Percentiles rank a stretch among this genome's conserved stretches.
Conservation (phyloP, 2,113 vertebrate genomes). For the Indri indri region DNA sequence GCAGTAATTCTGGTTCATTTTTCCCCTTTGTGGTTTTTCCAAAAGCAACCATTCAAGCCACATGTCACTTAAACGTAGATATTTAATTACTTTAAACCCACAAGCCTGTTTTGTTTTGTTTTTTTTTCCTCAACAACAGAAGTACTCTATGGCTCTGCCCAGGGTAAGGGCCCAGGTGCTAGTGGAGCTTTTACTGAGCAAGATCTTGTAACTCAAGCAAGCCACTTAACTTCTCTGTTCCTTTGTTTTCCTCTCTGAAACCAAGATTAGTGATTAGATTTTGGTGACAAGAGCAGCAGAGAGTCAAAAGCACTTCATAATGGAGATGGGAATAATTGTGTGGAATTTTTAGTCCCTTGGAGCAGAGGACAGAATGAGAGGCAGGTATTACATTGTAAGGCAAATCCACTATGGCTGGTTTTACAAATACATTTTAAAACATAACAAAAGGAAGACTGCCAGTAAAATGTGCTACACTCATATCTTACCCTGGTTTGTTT, state of each 20-base stretch:
- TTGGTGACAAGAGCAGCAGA: slow-evolving; percentile 32
- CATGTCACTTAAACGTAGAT: neutral
- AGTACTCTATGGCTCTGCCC: neutral
- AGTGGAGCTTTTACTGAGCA: neutral
- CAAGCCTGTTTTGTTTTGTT: neutral
- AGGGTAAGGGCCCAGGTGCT: neutral
- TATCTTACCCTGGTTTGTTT: neutral
- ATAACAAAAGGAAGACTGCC: neutral
- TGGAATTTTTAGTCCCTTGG: neutral
- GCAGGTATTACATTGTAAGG: neutral
- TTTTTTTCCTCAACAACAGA: neutral
- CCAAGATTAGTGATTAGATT: slow-evolving; percentile 2
- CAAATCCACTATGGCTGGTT: neutral
- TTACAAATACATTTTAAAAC: neutral
- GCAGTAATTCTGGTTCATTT: neutral
- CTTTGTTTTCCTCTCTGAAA: neutral
- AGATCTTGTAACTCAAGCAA: neutral
- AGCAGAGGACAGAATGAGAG: neutral
- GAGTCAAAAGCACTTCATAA: slow-evolving; percentile 32
- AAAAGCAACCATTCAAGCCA: neutral
- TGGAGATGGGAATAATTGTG: neutral
- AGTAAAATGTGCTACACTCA: neutral
- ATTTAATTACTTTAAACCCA: neutral
- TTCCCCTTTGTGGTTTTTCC: neutral
- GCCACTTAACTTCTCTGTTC: neutral